These are phyloP conservation scores for Trachurus trachurus DNA, from an alignment of 2,797 vertebrate genomes.

Conservation along the genomic window DNA sequence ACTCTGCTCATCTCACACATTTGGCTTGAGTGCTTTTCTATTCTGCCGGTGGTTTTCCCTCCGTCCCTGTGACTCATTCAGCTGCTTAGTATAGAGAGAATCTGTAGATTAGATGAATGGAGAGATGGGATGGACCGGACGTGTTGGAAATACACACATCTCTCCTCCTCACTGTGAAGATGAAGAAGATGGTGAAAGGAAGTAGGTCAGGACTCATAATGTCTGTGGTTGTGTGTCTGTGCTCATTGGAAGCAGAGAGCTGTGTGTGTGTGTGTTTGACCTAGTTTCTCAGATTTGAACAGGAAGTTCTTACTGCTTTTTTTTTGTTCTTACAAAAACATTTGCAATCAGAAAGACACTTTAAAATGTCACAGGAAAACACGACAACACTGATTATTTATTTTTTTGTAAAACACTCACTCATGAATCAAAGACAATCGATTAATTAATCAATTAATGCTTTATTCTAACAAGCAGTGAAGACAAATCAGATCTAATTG, in stretches of 20 bases:
- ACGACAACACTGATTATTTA: not conserved
- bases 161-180: no score
- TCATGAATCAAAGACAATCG: not conserved
- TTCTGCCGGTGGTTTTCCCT: no score
- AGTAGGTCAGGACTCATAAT: not conserved
- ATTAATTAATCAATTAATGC: slow-evolving; percentile 5
- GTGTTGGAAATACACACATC: not conserved
- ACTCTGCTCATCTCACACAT: not conserved
- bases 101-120: not conserved
- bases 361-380: not conserved
- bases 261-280: slow-evolving; percentile 6
- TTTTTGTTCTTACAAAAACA: not conserved
- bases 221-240: not conserved
- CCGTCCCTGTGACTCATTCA: no score
- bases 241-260: not conserved
- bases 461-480: slow-evolving; percentile 22
- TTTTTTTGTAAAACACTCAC: not conserved
- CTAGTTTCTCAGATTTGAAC: slow-evolving; percentile 5
- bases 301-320: not conserved
- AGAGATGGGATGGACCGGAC: no score
- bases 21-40: slow-evolving; percentile 39
- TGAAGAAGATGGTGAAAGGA: slow-evolving; percentile 8
- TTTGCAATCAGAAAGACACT: not conserved
- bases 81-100: no score
- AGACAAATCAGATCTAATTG: not conserved